A percentile compares a stretch with the other conserved stretches of the same genome.
These are phyloP conservation scores for Hypercompe scribonia DNA, from an alignment of 2,888 invertebrate genomes.

Conservation along the genomic window DNA sequence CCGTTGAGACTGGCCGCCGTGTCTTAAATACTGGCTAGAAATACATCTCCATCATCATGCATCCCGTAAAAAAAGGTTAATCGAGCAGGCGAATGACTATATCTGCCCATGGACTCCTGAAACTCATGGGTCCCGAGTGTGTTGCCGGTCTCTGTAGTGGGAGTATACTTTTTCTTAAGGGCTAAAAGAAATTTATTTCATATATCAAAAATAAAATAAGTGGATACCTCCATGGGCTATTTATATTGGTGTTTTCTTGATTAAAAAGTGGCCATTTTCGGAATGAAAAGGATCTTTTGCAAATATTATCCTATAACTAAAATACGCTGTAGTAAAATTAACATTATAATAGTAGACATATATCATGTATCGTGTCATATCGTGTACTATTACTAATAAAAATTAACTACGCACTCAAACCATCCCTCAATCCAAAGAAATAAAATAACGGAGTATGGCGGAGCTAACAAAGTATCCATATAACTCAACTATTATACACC, in stretches of 20 bases:
- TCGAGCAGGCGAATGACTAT: no score
- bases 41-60: no score
- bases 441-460: not conserved
- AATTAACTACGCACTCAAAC: not conserved
- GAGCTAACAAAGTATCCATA: not conserved
- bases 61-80: no score
- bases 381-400: not conserved
- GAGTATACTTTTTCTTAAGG: not conserved
- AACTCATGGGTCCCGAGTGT: no score
- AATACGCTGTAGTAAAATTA: not conserved
- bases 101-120: no score
- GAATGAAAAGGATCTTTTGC: not conserved
- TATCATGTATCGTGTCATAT: no score
- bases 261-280: not conserved
- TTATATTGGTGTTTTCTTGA: not conserved
- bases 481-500: not conserved
- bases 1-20: no score
- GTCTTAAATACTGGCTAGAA: no score
- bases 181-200: not conserved
- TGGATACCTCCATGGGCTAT: not conserved
- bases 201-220: no score
- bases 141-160: no score
- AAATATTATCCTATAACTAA: not conserved
- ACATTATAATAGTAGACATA: no score
- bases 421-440: not conserved